A percentile compares a stretch with the other conserved stretches of the same genome.
Evolutionary conservation across 2,797 vertebrate species (phyloP).

Genomic region (Apogon talboti): DNA sequence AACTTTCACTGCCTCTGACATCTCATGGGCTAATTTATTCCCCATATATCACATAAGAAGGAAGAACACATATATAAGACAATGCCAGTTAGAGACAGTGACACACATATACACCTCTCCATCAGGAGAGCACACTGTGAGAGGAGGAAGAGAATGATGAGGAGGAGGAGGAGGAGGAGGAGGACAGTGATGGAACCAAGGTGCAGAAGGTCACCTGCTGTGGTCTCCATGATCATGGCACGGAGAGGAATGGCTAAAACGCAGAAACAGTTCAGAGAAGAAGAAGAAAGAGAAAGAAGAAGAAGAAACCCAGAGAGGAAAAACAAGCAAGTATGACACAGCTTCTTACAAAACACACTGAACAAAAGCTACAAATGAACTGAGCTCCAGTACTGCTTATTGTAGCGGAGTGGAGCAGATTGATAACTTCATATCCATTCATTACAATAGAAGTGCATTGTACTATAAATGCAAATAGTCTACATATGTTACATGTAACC

Average conservation of each 20-base stretch:
- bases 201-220: conserved; percentile 96
- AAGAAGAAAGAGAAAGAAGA: neutral
- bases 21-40: neutral
- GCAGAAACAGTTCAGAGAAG: conserved; percentile 14
- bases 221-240: conserved; percentile 95
- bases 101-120: conserved; percentile 72
- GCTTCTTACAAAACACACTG: neutral
- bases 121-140: conserved; percentile 70
- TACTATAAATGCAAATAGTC: too few species aligned
- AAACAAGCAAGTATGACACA: neutral
- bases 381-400: too few species aligned
- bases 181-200: conserved; percentile 76
- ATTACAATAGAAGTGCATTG: too few species aligned
- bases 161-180: conserved; percentile 32
- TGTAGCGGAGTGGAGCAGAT: too few species aligned
- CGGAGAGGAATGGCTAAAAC: conserved; percentile 95
- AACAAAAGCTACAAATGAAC: neutral
- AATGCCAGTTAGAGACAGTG: conserved; percentile 57
- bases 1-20: conserved; percentile 49
- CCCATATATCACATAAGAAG: neutral
- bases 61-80: conserved; percentile 18
- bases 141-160: conserved; percentile 40
- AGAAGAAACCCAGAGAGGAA: conserved; percentile 20
- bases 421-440: too few species aligned
- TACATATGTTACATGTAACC: too few species aligned